These are phyloP conservation scores for Abramis brama DNA, from an alignment of 2,113 vertebrate species.

Conservation along the genomic window DNA sequence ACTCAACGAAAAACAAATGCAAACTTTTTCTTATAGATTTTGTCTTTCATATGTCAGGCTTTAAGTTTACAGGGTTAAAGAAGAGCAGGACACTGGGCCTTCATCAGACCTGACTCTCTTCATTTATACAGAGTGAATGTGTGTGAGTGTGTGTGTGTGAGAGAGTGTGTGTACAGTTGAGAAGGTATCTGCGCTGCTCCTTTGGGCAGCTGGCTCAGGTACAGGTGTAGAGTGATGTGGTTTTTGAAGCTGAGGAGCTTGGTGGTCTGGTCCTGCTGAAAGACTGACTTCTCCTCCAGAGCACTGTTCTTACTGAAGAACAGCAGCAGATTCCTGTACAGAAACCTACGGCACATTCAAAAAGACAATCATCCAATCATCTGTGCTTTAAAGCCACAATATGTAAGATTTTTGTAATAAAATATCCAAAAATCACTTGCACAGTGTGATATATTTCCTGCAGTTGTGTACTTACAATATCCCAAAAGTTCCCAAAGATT, in stretches of 20 bases:
- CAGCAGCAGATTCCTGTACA: constrained; percentile 89
- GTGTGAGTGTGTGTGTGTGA: background rate
- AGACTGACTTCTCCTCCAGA: constrained; percentile 84
- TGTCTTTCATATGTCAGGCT: no score
- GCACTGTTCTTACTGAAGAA: constrained; percentile 84
- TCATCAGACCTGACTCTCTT: no score
- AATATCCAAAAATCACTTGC: no score
- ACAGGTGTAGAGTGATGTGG: constrained; percentile 83
- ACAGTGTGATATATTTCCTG: no score
- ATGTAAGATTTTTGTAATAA: no score
- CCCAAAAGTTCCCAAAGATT: no score
- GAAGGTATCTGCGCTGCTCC: constrained; percentile 85
- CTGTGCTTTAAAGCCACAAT: background rate
- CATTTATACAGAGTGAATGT: no score
- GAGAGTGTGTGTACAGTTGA: constrained; percentile 73
- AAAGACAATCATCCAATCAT: background rate
- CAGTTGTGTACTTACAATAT: no score
- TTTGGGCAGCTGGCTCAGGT: constrained; percentile 91
- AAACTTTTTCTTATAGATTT: no score
- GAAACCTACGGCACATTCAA: constrained; percentile 66
- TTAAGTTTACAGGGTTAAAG: no score
- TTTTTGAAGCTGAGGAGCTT: constrained; percentile 85
- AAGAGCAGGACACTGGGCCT: no score
- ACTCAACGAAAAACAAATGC: no score
- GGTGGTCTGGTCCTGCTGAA: constrained; percentile 77